These are phyloP conservation scores for Ceyx cyanopectus DNA, from an alignment of 2,113 vertebrate species.

Conservation along the genomic window DNA sequence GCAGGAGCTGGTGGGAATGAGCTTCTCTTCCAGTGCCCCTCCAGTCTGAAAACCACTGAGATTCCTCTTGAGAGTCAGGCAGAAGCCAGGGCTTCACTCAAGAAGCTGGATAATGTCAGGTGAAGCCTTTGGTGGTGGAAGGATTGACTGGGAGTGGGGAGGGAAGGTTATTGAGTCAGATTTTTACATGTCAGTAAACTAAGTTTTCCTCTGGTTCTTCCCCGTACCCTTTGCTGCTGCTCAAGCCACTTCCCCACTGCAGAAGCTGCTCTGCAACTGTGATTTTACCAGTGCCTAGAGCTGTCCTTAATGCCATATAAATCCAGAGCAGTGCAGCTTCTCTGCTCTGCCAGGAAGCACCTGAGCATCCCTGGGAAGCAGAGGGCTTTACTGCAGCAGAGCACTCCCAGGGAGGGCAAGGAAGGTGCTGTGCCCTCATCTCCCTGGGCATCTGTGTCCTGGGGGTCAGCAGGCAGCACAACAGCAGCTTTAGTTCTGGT, in stretches of 20 bases:
- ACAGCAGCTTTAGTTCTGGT: neutral
- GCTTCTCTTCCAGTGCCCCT: neutral
- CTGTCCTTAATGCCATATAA: neutral
- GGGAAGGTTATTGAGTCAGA: neutral
- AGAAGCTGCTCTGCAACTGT: neutral
- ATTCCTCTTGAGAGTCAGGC: neutral
- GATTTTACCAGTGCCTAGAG: neutral
- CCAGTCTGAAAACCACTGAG: neutral
- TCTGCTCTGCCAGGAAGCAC: neutral
- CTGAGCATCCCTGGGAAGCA: neutral
- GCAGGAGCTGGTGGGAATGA: neutral
- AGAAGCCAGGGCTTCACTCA: neutral
- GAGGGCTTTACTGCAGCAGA: accelerated
- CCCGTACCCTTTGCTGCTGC: neutral
- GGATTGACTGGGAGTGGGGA: neutral
- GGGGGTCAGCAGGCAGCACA: neutral
- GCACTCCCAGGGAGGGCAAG: neutral
- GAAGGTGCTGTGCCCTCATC: neutral
- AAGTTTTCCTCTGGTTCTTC: neutral
- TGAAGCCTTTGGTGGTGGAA: neutral
- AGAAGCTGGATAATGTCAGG: neutral
- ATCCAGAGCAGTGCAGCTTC: neutral
- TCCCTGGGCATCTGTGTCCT: neutral
- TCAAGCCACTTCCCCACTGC: neutral
- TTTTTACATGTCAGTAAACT: neutral